These are phyloP conservation scores for Sardinella longiceps DNA, from an alignment of 2,797 vertebrate genomes.

Conservation along the genomic window DNA sequence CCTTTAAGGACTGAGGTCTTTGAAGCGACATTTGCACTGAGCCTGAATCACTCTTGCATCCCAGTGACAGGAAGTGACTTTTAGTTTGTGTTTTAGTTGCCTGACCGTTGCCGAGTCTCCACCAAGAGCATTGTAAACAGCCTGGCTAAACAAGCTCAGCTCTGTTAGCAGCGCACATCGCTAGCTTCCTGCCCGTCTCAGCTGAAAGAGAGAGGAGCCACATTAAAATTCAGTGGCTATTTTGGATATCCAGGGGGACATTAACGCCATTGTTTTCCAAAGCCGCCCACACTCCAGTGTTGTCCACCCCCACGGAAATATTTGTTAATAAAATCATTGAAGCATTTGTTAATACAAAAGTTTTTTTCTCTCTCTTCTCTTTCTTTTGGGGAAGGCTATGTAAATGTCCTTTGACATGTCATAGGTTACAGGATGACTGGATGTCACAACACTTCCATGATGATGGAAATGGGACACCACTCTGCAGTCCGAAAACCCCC, in stretches of 20 bases:
- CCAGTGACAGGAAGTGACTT: neutral
- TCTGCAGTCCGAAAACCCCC: too few species aligned
- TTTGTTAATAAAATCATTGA: conserved; percentile 5
- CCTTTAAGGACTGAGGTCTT: too few species aligned
- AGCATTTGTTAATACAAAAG: conserved; percentile 16
- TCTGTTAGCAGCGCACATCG: neutral
- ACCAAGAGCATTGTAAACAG: neutral
- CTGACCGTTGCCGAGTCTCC: neutral
- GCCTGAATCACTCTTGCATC: too few species aligned
- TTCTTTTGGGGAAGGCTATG: neutral
- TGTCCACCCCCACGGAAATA: neutral
- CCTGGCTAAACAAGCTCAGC: neutral
- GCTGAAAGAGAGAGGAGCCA: neutral
- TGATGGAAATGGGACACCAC: too few species aligned
- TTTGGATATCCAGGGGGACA: neutral
- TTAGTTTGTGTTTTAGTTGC: too few species aligned
- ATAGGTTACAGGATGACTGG: neutral
- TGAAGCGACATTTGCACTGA: too few species aligned
- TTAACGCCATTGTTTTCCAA: neutral
- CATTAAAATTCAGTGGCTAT: neutral
- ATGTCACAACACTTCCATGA: too few species aligned
- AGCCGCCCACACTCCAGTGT: neutral
- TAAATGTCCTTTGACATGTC: neutral
- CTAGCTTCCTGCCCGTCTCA: neutral
- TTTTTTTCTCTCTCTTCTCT: too few species aligned